These are phyloP conservation scores for Tachyglossus aculeatus DNA, from an alignment of 2,797 vertebrate genomes.

Conservation along the genomic window DNA sequence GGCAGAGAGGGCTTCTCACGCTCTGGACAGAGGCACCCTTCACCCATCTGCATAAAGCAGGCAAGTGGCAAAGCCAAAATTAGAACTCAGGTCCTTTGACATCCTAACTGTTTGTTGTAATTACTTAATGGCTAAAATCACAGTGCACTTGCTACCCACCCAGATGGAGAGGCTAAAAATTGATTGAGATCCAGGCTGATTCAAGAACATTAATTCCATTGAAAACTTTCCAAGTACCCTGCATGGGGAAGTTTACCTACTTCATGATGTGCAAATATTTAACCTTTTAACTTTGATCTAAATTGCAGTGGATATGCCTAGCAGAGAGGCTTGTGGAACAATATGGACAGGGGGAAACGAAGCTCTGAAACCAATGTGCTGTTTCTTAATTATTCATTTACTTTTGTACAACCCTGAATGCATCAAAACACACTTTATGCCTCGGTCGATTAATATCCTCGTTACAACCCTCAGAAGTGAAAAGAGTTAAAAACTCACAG, in stretches of 20 bases:
- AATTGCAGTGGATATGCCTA: neutral
- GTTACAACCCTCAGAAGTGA: constrained; percentile 64
- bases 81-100: too few species aligned
- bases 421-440: constrained; percentile 27
- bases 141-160: too few species aligned
- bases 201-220: too few species aligned
- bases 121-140: too few species aligned
- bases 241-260: neutral
- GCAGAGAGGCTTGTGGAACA: neutral
- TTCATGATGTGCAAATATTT: neutral
- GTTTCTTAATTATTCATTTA: constrained; percentile 13
- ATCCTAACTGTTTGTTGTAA: too few species aligned
- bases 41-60: too few species aligned
- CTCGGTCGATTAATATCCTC: constrained; percentile 65
- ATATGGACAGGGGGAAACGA: neutral
- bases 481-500: constrained; percentile 69
- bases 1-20: too few species aligned
- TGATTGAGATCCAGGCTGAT: too few species aligned
- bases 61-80: too few species aligned
- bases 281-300: neutral
- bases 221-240: too few species aligned
- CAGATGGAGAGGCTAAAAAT: too few species aligned
- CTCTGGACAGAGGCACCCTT: too few species aligned
- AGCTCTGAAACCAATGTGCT: neutral
- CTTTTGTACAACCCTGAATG: constrained; percentile 37